phyloP scores from a whole-genome alignment of 2,797 vertebrate genomes.

The Microhierax caerulescens region DNA sequence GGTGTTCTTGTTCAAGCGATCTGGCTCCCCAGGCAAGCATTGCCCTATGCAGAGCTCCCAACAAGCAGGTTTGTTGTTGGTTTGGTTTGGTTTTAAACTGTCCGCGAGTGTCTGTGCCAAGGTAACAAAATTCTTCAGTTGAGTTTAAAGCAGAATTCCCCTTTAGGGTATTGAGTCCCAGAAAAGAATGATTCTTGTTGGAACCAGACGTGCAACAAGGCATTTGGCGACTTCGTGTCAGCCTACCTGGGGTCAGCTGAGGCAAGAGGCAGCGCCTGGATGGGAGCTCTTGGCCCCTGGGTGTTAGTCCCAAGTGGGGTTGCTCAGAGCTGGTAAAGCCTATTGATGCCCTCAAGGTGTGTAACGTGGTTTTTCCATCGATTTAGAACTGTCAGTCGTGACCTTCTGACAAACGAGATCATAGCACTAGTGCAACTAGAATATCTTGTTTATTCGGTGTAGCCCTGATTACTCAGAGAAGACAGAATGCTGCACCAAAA shows the following conservation, averaged over 20 bases:
- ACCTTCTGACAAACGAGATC: conserved; percentile 18
- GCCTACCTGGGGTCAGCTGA: background rate
- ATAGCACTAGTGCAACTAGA: background rate
- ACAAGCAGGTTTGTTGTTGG: background rate
- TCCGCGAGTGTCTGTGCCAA: background rate
- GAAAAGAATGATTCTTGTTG: background rate
- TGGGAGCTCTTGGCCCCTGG: background rate
- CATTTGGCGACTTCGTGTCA: background rate
- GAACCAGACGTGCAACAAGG: background rate
- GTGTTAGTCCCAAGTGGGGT: background rate
- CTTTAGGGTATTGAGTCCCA: background rate
- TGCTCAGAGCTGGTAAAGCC: background rate
- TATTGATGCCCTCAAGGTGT: background rate
- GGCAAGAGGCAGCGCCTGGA: background rate
- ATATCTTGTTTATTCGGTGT: background rate
- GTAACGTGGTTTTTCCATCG: background rate
- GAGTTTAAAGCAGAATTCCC: background rate
- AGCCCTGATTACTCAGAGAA: background rate
- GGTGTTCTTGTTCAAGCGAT: background rate
- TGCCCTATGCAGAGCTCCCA: background rate
- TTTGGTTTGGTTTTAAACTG: background rate
- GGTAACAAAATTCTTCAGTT: background rate
- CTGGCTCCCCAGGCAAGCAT: background rate
- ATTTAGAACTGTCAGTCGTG: background rate
- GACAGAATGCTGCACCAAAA: background rate